Evolutionary conservation across 2,888 invertebrate species (phyloP).

Genomic region (Homarus gammarus): DNA sequence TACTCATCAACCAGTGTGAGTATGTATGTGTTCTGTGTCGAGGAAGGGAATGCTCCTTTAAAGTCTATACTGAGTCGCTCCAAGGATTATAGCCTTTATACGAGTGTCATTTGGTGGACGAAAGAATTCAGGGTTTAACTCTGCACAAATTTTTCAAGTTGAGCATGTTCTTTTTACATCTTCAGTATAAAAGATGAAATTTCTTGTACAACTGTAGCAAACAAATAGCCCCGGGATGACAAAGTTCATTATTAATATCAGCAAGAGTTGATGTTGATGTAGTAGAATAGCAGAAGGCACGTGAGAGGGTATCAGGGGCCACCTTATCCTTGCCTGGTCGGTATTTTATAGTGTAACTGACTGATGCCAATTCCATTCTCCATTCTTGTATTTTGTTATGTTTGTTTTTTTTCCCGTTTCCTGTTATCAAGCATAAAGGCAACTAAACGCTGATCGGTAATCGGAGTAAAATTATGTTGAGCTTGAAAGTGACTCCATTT

Average conservation of each 20-base stretch:
- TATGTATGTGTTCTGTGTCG: conserved; percentile 67
- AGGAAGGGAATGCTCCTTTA: conserved; percentile 74
- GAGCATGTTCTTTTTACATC: not conserved
- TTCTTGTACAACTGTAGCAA: not conserved
- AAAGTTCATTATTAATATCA: not conserved
- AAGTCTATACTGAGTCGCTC: not conserved
- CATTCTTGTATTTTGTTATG: too few species aligned
- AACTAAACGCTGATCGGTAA: too few species aligned
- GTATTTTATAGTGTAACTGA: too few species aligned
- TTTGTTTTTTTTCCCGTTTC: too few species aligned
- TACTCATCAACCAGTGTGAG: conserved; percentile 28
- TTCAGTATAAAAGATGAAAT: not conserved
- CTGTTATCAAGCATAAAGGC: too few species aligned
- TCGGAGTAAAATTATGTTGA: too few species aligned
- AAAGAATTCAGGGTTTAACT: not conserved
- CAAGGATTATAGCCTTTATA: not conserved
- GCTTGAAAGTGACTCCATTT: too few species aligned
- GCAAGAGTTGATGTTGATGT: not conserved
- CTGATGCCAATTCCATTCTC: too few species aligned
- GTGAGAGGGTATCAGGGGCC: too few species aligned
- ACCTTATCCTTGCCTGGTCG: too few species aligned
- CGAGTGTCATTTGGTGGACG: not conserved
- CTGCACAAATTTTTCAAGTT: not conserved
- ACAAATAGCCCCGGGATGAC: not conserved
- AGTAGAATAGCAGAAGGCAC: too few species aligned